These are phyloP conservation scores for Aptenodytes forsteri DNA, from an alignment of 2,113 vertebrate species.

Conservation along the genomic window DNA sequence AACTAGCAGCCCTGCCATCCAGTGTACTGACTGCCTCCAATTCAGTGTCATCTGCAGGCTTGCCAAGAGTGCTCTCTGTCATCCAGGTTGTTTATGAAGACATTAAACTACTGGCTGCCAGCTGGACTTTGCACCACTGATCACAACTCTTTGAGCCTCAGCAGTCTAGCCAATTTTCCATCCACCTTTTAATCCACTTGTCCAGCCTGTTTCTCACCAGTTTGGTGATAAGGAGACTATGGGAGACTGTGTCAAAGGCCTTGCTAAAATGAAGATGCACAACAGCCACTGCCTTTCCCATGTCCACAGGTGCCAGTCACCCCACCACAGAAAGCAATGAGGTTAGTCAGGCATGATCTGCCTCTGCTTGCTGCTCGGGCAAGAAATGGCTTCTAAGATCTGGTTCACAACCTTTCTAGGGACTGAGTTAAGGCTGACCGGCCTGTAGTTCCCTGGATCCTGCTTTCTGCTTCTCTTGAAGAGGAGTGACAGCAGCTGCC, in stretches of 20 bases:
- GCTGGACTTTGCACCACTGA: background rate
- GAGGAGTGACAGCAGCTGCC: background rate
- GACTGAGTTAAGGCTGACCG: background rate
- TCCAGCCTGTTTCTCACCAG: background rate
- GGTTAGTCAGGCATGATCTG: background rate
- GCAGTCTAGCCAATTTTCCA: background rate
- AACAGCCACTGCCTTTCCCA: background rate
- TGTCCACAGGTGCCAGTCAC: background rate
- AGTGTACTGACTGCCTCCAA: background rate
- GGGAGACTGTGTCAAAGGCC: background rate
- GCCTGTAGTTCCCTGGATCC: background rate
- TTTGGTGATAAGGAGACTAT: background rate
- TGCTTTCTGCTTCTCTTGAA: background rate
- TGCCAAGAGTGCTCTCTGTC: background rate
- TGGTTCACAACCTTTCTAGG: accelerated
- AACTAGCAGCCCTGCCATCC: background rate
- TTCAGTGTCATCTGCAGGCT: background rate
- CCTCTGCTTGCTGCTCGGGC: background rate
- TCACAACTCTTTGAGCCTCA: background rate
- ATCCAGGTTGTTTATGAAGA: background rate
- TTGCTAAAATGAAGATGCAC: background rate
- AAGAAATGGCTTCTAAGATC: background rate
- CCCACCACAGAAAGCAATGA: background rate
- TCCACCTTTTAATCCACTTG: background rate
- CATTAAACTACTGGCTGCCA: background rate